Conservation (phyloP, 2,797 vertebrate genomes). For the Melanotaenia maccullochi region DNA sequence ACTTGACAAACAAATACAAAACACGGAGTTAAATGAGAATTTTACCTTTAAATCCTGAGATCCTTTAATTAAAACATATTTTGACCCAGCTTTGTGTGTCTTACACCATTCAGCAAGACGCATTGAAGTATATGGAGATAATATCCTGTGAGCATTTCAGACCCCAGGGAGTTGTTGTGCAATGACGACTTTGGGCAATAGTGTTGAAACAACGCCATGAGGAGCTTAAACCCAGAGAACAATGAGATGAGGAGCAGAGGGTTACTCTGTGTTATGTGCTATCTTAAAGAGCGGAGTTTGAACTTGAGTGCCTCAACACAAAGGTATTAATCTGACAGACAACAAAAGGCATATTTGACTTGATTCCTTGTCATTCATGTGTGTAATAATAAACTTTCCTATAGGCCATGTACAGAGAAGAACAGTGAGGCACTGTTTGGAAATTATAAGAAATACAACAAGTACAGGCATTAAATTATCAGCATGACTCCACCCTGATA, state of each 20-base stretch:
- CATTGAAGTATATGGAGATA: neutral
- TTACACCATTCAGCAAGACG: constrained; percentile 23
- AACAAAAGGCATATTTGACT: neutral
- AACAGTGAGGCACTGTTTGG: constrained; percentile 20
- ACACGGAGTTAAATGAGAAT: constrained; percentile 22
- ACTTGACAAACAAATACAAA: constrained; percentile 2
- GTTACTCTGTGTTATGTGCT: neutral
- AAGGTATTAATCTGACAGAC: constrained; percentile 33
- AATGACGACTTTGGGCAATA: constrained; percentile 55
- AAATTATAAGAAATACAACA: constrained; percentile 13
- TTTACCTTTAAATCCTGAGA: neutral
- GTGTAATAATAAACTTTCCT: constrained; percentile 24
- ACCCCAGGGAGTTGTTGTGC: constrained; percentile 22
- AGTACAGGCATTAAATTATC: constrained; percentile 24
- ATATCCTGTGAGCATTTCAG: constrained; percentile 12
- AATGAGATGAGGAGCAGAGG: constrained; percentile 3
- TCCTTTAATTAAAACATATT: neutral
- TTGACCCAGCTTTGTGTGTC: neutral
- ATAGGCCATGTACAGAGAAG: neutral
- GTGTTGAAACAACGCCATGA: constrained; percentile 41
- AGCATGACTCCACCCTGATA: constrained; percentile 29
- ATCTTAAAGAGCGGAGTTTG: neutral
- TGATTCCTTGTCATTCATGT: constrained; percentile 5
- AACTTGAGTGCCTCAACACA: constrained; percentile 8
- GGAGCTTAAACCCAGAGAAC: constrained; percentile 16